These are phyloP conservation scores for Ferdinandea cuprea DNA, from an alignment of 2,888 invertebrate species.

Conservation along the genomic window DNA sequence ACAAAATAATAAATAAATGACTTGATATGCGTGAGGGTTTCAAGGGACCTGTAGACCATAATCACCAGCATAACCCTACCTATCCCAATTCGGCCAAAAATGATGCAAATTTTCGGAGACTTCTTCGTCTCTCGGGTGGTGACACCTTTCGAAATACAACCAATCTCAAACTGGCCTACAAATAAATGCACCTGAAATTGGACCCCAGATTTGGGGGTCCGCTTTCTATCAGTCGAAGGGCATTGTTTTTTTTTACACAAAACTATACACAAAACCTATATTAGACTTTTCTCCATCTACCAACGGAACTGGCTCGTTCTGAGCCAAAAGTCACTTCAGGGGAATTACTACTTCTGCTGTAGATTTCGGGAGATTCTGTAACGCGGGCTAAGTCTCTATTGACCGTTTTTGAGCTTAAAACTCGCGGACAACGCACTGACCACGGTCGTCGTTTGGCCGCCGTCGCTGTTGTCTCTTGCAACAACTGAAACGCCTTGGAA, in stretches of 20 bases:
- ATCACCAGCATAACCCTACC: not conserved
- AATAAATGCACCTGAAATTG: constrained; percentile 58
- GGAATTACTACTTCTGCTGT: constrained; percentile 78
- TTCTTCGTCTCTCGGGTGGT: constrained; percentile 24
- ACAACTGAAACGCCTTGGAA: constrained; percentile 85
- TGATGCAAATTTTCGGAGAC: constrained; percentile 17
- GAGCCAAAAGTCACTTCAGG: constrained; percentile 79
- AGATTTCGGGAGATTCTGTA: constrained; percentile 82
- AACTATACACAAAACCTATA: constrained; percentile 25
- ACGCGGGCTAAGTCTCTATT: constrained; percentile 84
- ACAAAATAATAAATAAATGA: not conserved
- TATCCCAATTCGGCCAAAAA: not conserved
- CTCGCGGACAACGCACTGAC: constrained; percentile 86
- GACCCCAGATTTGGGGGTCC: constrained; percentile 20
- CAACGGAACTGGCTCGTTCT: constrained; percentile 79
- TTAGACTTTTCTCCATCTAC: constrained; percentile 80
- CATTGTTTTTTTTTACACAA: constrained; percentile 29
- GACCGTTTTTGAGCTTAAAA: constrained; percentile 85
- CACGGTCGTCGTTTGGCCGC: constrained; percentile 83
- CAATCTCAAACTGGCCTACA: constrained; percentile 57
- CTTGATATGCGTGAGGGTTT: not conserved
- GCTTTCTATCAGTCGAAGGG: constrained; percentile 57
- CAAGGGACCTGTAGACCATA: not conserved
- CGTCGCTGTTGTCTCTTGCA: constrained; percentile 83
- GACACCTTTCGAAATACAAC: constrained; percentile 26